Percentiles rank a stretch among this genome's conserved stretches.
Evolutionary conservation across 35 echinoderm and acorn worm genomes (phyloP).

Genomic region (Chiridota heheva): DNA sequence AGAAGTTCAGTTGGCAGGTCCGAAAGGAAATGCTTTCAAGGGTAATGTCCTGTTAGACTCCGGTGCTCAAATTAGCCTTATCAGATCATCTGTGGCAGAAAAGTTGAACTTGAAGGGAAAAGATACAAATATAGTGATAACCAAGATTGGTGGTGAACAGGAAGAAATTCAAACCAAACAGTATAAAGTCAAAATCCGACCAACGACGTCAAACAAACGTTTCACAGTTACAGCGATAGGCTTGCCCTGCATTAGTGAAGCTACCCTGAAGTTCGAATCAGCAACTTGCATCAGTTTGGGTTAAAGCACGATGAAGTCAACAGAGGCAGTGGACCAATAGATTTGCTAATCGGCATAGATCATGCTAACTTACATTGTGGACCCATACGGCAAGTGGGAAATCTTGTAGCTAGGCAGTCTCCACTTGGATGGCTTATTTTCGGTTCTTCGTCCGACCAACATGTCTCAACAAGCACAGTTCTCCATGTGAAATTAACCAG

Average conservation of each 20-base stretch:
- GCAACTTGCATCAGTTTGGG: conserved; percentile 26
- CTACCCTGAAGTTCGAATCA: neutral
- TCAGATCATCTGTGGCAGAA: conserved; percentile 54
- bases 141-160: conserved; percentile 68
- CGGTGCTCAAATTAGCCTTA: conserved; percentile 58
- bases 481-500: conserved; percentile 20
- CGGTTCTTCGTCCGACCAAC: neutral
- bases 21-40: neutral
- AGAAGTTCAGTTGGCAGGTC: conserved; percentile 1
- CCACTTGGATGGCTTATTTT: conserved; percentile 69
- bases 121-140: conserved; percentile 51
- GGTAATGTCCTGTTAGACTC: conserved; percentile 56
- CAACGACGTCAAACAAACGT: conserved; percentile 1
- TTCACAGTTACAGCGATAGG: conserved; percentile 30
- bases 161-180: conserved; percentile 61
- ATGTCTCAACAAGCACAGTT: neutral
- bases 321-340: conserved; percentile 51
- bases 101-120: conserved; percentile 46
- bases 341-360: conserved; percentile 66
- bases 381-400: conserved; percentile 5
- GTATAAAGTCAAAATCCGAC: conserved; percentile 32
- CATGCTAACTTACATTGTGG: conserved; percentile 50
- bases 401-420: conserved; percentile 45
- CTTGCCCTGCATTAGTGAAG: conserved; percentile 50
- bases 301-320: neutral